A percentile compares a stretch with the other conserved stretches of the same genome.
These are phyloP conservation scores for Polydrusus cervinus DNA, from an alignment of 2,888 invertebrate genomes.

Conservation along the genomic window DNA sequence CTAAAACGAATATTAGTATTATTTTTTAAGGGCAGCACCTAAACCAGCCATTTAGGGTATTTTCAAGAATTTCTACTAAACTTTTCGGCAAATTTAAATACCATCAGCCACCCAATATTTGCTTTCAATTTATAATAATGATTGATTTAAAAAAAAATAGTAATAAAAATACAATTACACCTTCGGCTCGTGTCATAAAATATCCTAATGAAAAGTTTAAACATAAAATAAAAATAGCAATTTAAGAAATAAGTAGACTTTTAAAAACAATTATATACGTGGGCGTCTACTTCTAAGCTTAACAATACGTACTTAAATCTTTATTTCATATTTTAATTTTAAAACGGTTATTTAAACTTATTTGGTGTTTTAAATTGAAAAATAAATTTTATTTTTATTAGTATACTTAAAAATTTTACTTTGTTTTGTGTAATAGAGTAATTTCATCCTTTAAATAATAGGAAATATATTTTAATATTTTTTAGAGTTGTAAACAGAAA, in stretches of 20 bases:
- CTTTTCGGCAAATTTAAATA: too few relatives aligned
- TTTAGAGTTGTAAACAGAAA: not conserved
- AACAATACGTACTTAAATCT: slow-evolving; percentile 21
- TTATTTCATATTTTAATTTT: slow-evolving; percentile 19
- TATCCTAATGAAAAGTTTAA: not conserved
- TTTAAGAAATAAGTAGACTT: slow-evolving; percentile 16
- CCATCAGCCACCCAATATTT: not conserved
- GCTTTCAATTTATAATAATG: not conserved
- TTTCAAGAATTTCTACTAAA: too few relatives aligned
- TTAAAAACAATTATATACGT: slow-evolving; percentile 4
- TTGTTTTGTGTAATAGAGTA: slow-evolving; percentile 1
- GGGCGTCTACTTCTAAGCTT: slow-evolving; percentile 1
- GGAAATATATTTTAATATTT: slow-evolving; percentile 5
- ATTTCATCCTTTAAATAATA: slow-evolving; percentile 4
- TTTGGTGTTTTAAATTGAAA: slow-evolving; percentile 17
- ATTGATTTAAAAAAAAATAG: not conserved
- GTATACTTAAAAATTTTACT: slow-evolving; percentile 1
- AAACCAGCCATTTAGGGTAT: too few relatives aligned
- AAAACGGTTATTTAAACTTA: slow-evolving; percentile 14
- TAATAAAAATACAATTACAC: not conserved
- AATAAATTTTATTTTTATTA: slow-evolving; percentile 12
- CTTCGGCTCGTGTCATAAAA: not conserved
- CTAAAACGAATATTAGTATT: too few relatives aligned
- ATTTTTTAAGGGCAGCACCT: too few relatives aligned
- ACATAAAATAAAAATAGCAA: slow-evolving; percentile 8